Evolutionary conservation across 2,797 vertebrate genomes (phyloP), one percentile per base, ranked within the genome.

Genomic region (Sebastes taczanowskii): DNA sequence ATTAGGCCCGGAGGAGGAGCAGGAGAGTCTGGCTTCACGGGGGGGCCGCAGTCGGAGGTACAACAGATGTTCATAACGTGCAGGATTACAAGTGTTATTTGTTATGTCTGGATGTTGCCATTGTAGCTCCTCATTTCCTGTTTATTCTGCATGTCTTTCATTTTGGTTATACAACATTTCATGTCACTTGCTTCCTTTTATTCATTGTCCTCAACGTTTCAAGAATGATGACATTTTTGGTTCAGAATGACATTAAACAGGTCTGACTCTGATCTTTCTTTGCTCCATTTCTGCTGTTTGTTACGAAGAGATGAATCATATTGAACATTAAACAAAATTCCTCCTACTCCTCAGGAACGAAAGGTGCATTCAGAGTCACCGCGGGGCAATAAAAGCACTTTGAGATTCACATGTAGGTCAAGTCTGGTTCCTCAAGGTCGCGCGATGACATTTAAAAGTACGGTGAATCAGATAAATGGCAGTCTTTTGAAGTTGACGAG

Each of bases 401-500:
- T 1, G 11, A 34, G 27, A 58, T 62, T 84, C 61, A 64, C 71
- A 69, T 70, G 35, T 7, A 13, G 71, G 56, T 66, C 27, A n/a
- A 2, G 27, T 4, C 25, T 10, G 77, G 38, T 11, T 74, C 63
- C 61, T 74, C 38, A 58, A 77, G 78, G 79, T 89, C 74, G 27
- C 64, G 3, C 18, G 0, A 7, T 68, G 78, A 77, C 87, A 79
- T 75, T 71, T 86, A 3, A 10, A 78, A 78, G 79, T 11, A 25
- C 0, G 1, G 61, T 55, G 75, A 85, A 82, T 85, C 75, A 74
- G 86, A 89, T 90, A 80, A 90, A 81, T 20, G 3, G 27, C 75
- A 20, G 74, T 22, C 69, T 92, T 61, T 61, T 85, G 87, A 88
- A 77, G 83, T 65, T 55, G 86, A 85, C 42, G 35, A 82, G 84